These are phyloP conservation scores for Geococcyx californianus DNA, from an alignment of 2,113 vertebrate genomes.

Conservation along the genomic window DNA sequence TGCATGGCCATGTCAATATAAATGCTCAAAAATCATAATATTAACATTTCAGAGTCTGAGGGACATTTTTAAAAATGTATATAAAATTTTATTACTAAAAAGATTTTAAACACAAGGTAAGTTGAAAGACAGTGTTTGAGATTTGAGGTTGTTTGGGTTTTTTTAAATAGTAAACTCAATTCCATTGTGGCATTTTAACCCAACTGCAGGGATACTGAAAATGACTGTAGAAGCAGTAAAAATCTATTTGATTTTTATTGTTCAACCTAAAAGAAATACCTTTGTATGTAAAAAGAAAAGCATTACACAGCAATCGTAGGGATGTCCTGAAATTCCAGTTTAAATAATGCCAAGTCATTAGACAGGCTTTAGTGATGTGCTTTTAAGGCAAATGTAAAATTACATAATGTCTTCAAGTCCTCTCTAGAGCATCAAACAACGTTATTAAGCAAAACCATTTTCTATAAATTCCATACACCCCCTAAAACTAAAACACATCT, in stretches of 20 bases:
- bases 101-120: background rate
- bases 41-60: background rate
- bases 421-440: background rate
- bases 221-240: background rate
- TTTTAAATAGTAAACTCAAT: background rate
- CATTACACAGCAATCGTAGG: background rate
- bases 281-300: background rate
- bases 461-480: background rate
- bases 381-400: background rate
- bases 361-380: background rate
- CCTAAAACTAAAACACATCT: background rate
- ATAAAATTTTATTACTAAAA: background rate
- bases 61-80: background rate
- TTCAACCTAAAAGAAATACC: background rate
- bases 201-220: background rate
- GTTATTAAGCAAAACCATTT: background rate
- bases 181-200: background rate
- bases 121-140: background rate
- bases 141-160: background rate
- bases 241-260: background rate
- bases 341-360: background rate
- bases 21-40: background rate
- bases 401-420: background rate
- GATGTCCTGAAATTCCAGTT: background rate
- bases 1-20: background rate